Evolutionary conservation across 1,140 invertebrate species (phyloP).

Genomic region (Hestina assimilis): DNA sequence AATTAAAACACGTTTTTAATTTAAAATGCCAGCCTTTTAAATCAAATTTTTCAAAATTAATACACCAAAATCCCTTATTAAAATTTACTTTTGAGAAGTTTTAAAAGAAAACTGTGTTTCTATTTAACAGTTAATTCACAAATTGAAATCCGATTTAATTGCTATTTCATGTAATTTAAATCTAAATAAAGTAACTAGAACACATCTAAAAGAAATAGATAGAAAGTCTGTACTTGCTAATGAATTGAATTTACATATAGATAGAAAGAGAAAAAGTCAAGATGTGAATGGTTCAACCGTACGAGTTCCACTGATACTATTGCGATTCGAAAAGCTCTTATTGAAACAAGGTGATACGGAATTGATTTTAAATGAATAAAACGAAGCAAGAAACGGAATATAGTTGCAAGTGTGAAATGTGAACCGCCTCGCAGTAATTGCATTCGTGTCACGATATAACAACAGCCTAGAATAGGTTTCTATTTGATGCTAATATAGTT

Average conservation of each 20-base stretch:
- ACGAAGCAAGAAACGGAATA: slow-evolving; percentile 27
- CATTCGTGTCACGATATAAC: slow-evolving; percentile 48
- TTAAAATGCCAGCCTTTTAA: too few species aligned
- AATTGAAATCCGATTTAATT: not conserved
- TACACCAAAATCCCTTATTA: too few species aligned
- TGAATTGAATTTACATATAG: not conserved
- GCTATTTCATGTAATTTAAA: not conserved
- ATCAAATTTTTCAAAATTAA: too few species aligned
- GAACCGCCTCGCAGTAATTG: slow-evolving; percentile 41
- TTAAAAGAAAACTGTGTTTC: too few species aligned
- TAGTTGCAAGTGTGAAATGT: slow-evolving; percentile 39
- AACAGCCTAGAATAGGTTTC: not conserved
- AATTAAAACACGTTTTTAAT: too few species aligned
- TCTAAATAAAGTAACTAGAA: not conserved
- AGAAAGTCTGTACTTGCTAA: not conserved
- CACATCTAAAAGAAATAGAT: not conserved
- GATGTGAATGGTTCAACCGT: slow-evolving; percentile 26
- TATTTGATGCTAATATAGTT: not conserved
- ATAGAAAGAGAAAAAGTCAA: not conserved
- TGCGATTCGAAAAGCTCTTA: slow-evolving; percentile 29
- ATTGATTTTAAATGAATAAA: slow-evolving; percentile 44
- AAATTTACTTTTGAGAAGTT: not conserved
- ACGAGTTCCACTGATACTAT: slow-evolving; percentile 27
- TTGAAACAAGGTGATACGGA: slow-evolving; percentile 34
- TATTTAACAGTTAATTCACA: not conserved